Percentiles rank a stretch among this genome's conserved stretches.
phyloP scores from a whole-genome alignment of 2,113 vertebrate species.

The Macquaria australasica region DNA sequence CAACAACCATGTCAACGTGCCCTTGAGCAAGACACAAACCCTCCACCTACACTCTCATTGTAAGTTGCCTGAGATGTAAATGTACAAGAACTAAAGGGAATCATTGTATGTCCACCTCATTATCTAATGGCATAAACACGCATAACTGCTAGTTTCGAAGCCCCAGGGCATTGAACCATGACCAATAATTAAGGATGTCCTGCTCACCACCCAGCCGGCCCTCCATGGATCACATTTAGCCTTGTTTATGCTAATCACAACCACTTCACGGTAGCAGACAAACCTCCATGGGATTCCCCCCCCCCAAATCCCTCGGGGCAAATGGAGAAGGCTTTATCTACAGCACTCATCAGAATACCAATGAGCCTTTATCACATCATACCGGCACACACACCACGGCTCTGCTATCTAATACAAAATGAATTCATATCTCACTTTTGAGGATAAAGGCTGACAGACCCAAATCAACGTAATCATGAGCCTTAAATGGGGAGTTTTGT shows the following conservation, averaged over 20 bases:
- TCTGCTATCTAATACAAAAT: conserved; percentile 24
- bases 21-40: conserved; percentile 14
- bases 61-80: conserved; percentile 16
- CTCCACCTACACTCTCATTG: background rate
- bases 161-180: conserved; percentile 26
- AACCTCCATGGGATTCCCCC: conserved; percentile 58
- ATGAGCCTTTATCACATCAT: conserved; percentile 59
- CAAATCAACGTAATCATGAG: conserved; percentile 42
- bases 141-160: conserved; percentile 29
- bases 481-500: conserved; percentile 34
- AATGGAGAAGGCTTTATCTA: conserved; percentile 58
- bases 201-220: conserved; percentile 18
- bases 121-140: conserved; percentile 46
- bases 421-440: conserved; percentile 41
- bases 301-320: conserved; percentile 46
- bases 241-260: conserved; percentile 70
- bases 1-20: background rate
- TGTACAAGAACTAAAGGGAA: background rate
- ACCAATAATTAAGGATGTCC: conserved; percentile 52
- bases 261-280: conserved; percentile 32
- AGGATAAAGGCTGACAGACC: conserved; percentile 54
- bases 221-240: conserved; percentile 49
- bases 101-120: conserved; percentile 18
- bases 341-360: conserved; percentile 68
- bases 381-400: conserved; percentile 6